Conservation (phyloP, 2,888 invertebrate genomes). For the Chrysopilus asiliformis region DNA sequence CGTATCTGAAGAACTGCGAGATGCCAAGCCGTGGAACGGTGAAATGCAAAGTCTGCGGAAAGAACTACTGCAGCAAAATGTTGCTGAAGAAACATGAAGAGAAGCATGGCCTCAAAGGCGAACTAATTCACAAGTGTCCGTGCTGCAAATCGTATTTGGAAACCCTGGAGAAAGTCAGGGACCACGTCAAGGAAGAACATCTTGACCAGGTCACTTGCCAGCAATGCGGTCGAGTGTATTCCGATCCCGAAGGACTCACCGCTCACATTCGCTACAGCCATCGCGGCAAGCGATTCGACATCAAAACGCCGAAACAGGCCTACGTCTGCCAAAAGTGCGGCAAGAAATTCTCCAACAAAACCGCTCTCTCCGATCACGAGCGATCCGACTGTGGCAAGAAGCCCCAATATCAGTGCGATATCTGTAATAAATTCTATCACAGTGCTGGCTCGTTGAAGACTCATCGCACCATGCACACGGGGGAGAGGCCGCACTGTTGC, state of each 20-base stretch:
- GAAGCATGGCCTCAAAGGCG: slow-evolving; percentile 28
- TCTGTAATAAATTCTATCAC: slow-evolving; percentile 35
- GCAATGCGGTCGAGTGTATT: slow-evolving; percentile 36
- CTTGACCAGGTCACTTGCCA: slow-evolving; percentile 34
- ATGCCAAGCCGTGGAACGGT: slow-evolving; percentile 16
- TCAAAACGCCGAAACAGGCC: slow-evolving; percentile 12
- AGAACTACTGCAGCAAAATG: slow-evolving; percentile 28
- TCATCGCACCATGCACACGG: slow-evolving; percentile 36
- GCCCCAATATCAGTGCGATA: slow-evolving; percentile 30
- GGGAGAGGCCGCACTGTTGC: slow-evolving; percentile 25
- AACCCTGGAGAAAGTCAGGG: slow-evolving; percentile 31
- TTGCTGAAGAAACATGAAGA: slow-evolving; percentile 27
- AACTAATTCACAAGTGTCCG: slow-evolving; percentile 33
- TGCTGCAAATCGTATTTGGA: slow-evolving; percentile 34
- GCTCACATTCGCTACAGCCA: slow-evolving; percentile 30
- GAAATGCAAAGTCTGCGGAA: slow-evolving; percentile 27
- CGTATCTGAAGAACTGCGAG: no score
- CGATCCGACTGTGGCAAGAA: slow-evolving; percentile 35
- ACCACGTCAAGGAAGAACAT: slow-evolving; percentile 34
- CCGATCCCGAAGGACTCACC: slow-evolving; percentile 34
- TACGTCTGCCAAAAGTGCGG: slow-evolving; percentile 33
- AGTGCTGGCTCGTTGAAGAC: slow-evolving; percentile 36
- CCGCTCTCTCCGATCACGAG: slow-evolving; percentile 35
- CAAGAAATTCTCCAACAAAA: slow-evolving; percentile 32
- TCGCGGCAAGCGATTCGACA: not conserved